phyloP scores from a whole-genome alignment of 2,113 vertebrate species.

The Centrocercus urophasianus region DNA sequence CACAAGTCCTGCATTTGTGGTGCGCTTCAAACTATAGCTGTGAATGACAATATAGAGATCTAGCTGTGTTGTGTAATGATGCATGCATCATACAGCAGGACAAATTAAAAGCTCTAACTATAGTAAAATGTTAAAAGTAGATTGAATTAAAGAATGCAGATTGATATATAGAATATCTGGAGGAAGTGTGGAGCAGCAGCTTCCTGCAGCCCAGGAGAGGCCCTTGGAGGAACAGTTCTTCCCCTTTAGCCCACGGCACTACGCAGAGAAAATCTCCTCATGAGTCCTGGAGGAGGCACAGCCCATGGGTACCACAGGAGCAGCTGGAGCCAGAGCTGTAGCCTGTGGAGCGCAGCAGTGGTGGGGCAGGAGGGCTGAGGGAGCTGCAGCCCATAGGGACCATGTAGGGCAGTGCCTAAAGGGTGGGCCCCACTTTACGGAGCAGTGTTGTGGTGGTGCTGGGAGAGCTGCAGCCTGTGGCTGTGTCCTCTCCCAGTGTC shows the following conservation, averaged over 20 bases:
- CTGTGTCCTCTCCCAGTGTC: neutral
- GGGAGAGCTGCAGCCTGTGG: neutral
- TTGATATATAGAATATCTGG: neutral
- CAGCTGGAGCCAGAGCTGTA: neutral
- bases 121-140: neutral
- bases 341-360: neutral
- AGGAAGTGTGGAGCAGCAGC: neutral
- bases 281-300: neutral
- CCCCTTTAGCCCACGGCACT: neutral
- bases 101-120: neutral
- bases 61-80: neutral
- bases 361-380: neutral
- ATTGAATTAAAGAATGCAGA: neutral
- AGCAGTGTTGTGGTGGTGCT: too few relatives aligned
- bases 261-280: neutral
- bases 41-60: neutral
- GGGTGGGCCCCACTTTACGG: too few relatives aligned
- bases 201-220: neutral
- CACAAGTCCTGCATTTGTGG: neutral
- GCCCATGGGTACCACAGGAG: neutral
- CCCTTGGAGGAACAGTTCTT: neutral
- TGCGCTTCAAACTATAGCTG: neutral
- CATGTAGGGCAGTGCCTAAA: too few relatives aligned
- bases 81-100: neutral
- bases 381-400: neutral